These are phyloP conservation scores for Xylophagus ater DNA, from an alignment of 2,888 invertebrate species.

Conservation along the genomic window DNA sequence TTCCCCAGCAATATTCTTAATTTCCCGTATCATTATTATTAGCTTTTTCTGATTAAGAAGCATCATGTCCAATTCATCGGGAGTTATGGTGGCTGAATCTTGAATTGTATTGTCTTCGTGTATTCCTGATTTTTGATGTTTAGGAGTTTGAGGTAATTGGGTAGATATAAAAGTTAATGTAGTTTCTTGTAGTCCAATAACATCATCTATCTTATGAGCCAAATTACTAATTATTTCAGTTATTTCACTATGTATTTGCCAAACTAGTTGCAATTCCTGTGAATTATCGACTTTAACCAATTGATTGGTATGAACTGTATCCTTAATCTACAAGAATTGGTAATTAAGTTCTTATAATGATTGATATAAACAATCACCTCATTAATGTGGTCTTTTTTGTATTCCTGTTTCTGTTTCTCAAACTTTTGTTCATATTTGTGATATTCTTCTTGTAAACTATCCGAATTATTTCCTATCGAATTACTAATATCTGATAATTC, in stretches of 20 bases:
- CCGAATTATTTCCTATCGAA: constrained; percentile 66
- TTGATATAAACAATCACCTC: constrained; percentile 43
- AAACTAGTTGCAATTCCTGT: constrained; percentile 87
- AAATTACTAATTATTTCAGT: constrained; percentile 62
- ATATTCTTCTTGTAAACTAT: constrained; percentile 85
- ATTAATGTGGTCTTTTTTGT: constrained; percentile 81
- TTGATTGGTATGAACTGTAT: constrained; percentile 65
- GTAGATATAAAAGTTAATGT: constrained; percentile 70
- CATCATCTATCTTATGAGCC: constrained; percentile 64
- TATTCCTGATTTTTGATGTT: constrained; percentile 24
- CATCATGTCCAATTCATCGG: constrained; percentile 83
- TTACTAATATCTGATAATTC: constrained; percentile 38
- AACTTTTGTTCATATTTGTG: constrained; percentile 88
- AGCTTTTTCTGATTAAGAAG: constrained; percentile 76
- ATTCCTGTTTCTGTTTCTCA: constrained; percentile 87
- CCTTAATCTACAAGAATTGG: constrained; percentile 27
- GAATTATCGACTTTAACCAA: constrained; percentile 91
- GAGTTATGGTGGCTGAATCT: constrained; percentile 47
- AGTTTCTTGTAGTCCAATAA: constrained; percentile 73
- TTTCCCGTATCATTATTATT: constrained; percentile 65
- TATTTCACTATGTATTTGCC: constrained; percentile 81
- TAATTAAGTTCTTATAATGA: neutral
- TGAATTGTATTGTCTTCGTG: constrained; percentile 29
- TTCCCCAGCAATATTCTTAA: constrained; percentile 31
- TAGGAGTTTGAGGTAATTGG: constrained; percentile 41